These are phyloP conservation scores for Pristionchus japonicus DNA, from an alignment of 2,888 invertebrate genomes.

Conservation along the genomic window DNA sequence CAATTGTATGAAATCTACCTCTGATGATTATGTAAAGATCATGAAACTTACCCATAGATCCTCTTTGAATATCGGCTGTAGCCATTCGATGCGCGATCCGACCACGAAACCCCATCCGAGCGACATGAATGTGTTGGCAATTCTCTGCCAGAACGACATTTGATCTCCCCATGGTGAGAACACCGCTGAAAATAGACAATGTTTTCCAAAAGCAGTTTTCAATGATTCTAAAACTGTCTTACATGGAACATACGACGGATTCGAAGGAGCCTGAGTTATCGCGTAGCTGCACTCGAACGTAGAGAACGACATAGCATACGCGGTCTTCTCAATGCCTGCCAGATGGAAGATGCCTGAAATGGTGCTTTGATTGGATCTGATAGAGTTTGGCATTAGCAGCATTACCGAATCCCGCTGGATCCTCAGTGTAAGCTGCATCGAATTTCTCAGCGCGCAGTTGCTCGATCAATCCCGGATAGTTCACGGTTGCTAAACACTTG, in stretches of 20 bases:
- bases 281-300: background rate
- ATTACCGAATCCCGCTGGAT: background rate
- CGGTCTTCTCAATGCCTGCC: background rate
- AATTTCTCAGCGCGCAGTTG: background rate
- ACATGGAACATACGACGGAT: background rate
- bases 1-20: background rate
- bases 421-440: background rate
- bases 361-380: no score
- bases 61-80: background rate
- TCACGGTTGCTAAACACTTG: background rate
- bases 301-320: background rate
- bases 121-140: background rate
- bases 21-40: background rate
- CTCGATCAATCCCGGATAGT: background rate
- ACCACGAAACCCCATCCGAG: background rate
- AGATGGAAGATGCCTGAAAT: background rate
- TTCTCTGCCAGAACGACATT: background rate
- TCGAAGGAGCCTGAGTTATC: background rate
- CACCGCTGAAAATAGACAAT: background rate
- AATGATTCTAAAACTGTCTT: no score
- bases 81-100: background rate
- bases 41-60: background rate
- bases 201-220: background rate
- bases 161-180: background rate
- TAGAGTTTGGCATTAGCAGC: no score